Percentiles rank a stretch among this genome's conserved stretches.
phyloP scores from a whole-genome alignment of 37 sponge, comb jelly and placozoan species.

The Diacarnus erythraeanus region DNA sequence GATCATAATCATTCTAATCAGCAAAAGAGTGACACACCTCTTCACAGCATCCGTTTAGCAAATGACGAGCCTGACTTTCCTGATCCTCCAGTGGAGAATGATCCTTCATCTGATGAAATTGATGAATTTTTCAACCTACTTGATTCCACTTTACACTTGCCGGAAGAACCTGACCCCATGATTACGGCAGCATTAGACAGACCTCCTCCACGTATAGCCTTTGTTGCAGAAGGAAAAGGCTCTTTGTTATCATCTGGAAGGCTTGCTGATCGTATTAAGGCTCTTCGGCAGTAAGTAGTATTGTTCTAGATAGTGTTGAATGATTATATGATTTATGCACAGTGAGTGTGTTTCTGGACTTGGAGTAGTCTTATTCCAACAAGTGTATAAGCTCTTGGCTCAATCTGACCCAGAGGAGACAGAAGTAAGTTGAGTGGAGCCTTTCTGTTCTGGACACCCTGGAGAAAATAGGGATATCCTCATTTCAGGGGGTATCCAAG shows the following conservation, averaged over 20 bases:
- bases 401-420: constrained; percentile 24
- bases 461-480: too few species aligned
- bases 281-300: constrained; percentile 20
- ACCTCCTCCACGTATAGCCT: not conserved
- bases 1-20: not conserved
- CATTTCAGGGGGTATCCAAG: too few species aligned
- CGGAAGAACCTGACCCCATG: constrained; percentile 2
- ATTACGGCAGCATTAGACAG: not conserved
- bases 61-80: not conserved
- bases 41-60: too few species aligned
- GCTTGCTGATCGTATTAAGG: constrained; percentile 8
- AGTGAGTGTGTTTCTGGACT: constrained; percentile 35
- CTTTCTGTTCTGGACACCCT: not conserved
- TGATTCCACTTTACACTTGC: constrained; percentile 49
- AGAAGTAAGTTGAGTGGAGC: not conserved
- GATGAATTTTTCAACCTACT: constrained; percentile 41
- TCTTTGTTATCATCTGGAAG: constrained; percentile 10
- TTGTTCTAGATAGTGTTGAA: not conserved
- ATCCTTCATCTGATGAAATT: constrained; percentile 3
- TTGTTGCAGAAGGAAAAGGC: not conserved
- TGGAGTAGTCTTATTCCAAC: not conserved
- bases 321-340: not conserved
- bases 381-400: not conserved
- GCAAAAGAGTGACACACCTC: too few species aligned
- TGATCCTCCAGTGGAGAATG: not conserved